phyloP scores from a whole-genome alignment of 1,140 invertebrate genomes.

The Cardiocondyla obscurior region DNA sequence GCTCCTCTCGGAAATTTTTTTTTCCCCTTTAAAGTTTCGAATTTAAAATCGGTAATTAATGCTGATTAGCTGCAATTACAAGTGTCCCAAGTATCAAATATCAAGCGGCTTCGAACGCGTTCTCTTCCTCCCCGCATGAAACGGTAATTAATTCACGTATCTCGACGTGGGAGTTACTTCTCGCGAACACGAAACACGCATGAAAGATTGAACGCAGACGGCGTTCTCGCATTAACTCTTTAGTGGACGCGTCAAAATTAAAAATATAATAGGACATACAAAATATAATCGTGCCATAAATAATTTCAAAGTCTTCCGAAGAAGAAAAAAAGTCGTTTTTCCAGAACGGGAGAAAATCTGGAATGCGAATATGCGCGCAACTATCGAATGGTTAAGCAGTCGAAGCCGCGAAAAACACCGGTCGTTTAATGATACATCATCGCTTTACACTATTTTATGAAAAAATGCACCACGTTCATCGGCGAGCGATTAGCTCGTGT shows the following conservation, averaged over 20 bases:
- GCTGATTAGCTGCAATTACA: no score
- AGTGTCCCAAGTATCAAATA: neutral
- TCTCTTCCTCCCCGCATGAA: neutral
- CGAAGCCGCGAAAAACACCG: slow-evolving; percentile 40
- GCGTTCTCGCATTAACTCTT: slow-evolving; percentile 5
- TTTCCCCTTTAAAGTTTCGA: no score
- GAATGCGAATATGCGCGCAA: no score
- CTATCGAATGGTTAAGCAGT: no score
- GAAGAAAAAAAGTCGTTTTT: no score
- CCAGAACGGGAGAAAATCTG: no score
- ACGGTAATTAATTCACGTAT: slow-evolving; percentile 41
- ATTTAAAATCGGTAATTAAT: no score
- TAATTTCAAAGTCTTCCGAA: no score
- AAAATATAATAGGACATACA: no score
- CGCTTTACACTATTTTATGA: slow-evolving; percentile 48
- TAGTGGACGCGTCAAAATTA: no score
- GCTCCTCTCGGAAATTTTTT: no score
- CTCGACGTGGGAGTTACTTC: slow-evolving; percentile 9
- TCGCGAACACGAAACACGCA: slow-evolving; percentile 2
- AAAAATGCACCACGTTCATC: slow-evolving; percentile 50
- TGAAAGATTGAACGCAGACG: slow-evolving; percentile 35
- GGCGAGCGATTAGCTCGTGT: slow-evolving; percentile 42
- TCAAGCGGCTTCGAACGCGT: neutral
- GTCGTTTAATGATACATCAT: slow-evolving; percentile 47
- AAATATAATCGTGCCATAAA: no score